Evolutionary conservation across 2,888 invertebrate species (phyloP), one percentile per base, ranked within the genome.

Genomic region (Hypselothyrea guttata): DNA sequence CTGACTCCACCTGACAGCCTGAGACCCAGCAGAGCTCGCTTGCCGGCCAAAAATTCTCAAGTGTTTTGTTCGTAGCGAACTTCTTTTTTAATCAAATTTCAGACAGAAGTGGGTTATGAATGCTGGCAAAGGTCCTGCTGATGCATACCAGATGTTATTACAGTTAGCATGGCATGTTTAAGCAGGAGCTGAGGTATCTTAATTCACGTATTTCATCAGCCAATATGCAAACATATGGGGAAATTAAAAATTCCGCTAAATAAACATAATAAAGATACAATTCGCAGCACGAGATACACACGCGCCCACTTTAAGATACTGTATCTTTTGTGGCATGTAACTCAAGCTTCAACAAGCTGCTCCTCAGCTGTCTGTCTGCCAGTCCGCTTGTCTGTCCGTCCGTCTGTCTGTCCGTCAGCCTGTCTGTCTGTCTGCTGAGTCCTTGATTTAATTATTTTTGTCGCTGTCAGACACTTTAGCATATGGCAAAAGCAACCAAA

Each of bases 371-470:
- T 38, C 40, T 7, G 34, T 34, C 16, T 13, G 13, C 28, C 45
- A 27, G 16, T 42, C 22, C n/a, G 34, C 55, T 48, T 54, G 58
- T 49, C 35, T 31, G 65, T 38, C 40, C 8, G 34, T 34, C 16
- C 22, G 13, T 34, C 45, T 33, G 16, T 42, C 22, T 46, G 41
- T 47, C 7, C 37, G 16, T 37, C 41, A 45, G 48, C 33, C 44
- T 42, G 30, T 51, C 28, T 11, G 53, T n/a, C n/a, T n/a, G n/a
- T n/a, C n/a, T n/a, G n/a, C n/a, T 35, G 45, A 58, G 58, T 65
- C 40, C 44, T 35, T 45, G 55, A 72, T 54, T 71, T 73, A 71
- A 71, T 71, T 69, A 69, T 66, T 40, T 57, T 45, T 61, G 54
- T 45, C 35, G 55, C 46, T 37, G 30, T 4, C 51, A 47, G 66